Evolutionary conservation across 2,888 invertebrate species (phyloP), one percentile per base, ranked within the genome.

Genomic region (Drosophila borborema): DNA sequence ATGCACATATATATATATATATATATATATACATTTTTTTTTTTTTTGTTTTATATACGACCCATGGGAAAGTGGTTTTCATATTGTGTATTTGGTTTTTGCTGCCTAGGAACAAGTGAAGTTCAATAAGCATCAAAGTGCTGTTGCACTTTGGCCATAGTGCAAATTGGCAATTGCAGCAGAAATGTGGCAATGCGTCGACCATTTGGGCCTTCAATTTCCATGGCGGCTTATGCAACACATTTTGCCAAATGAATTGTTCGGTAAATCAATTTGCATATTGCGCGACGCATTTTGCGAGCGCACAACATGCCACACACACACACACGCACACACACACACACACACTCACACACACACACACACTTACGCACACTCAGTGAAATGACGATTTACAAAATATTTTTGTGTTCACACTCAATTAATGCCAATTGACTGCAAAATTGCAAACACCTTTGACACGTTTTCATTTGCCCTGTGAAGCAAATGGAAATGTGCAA

Each of bases 381-480:
- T 55, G 62, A 76, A 67, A 79, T 71, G 80, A 79, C 70, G 77
- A 88, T 90, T 90, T 80, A 83, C 86, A 81, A 86, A 86, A 90
- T 90, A 84, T 85, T 85, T 85, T 80, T 90, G 87, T 86, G 90
- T 86, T 86, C 86, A 89, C 86, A 90, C 86, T 86, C 90, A 86
- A 86, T 86, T 86, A 86, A 86, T 89, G 84, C 87, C 90, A 86
- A 86, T 86, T 86, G 86, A 86, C 86, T 89, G 86, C 86, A 76
- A 86, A 87, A 87, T 90, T 89, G 88, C 86, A 77, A 86, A 86
- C 91, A 90, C 88, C 90, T 90, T 90, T 88, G 90, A 88, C 90
- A 88, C 79, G 81, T 82, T 88, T 86, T 63, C 80, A 79, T 79
- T 79, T 79, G 78, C 67, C 81, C 61, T 77, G 65, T 73, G 69